Evolutionary conservation across 2,113 vertebrate species (phyloP), one percentile per base, ranked within the genome.

Genomic region (Tragelaphus strepsiceros): DNA sequence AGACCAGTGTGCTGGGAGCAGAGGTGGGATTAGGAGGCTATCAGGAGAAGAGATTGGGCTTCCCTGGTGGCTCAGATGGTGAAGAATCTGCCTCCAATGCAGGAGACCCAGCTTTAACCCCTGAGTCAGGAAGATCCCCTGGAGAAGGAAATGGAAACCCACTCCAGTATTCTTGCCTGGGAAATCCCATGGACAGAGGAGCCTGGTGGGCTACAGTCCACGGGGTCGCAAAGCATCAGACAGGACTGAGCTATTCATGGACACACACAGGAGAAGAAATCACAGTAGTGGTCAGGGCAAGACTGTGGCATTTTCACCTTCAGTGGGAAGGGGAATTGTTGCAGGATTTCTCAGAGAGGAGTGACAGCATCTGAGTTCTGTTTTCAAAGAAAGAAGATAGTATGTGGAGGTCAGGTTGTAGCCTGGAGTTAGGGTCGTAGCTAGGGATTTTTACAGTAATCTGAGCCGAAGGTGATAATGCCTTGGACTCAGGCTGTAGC

Each of bases 191-290:
- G 21, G 67, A 39, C 67, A 74, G 67, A 74, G n/a, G 67, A 74
- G n/a, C n/a, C n/a, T 39, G n/a, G n/a, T 0, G 0, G n/a, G n/a
- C 67, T 71, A 22, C 10, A 22, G n/a, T 39, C 67, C n/a, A 6
- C 0, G 5, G n/a, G 67, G 67, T 74, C 5, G 0, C 67, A 74
- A 12, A 74, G 35, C 7, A 1, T 22, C 67, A 35, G n/a, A 24
- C 10, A 22, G 2, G 19, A 22, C 67, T 74, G n/a, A 74, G 19
- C n/a, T 39, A 39, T 21, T 74, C 5, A 39, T 74, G 67, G 39
- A 39, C 67, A 24, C n/a, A 39, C 67, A 39, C 67, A 71, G 35
- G 12, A 32, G 19, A 35, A 2, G 7, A 21, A 3, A 5, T 59
- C 14, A 5, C 5, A 30, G 5, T 7, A 6, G 21, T 22, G 53